Percentiles rank a stretch among this genome's conserved stretches.
Evolutionary conservation across 2,113 vertebrate species (phyloP).

Genomic region (Pseudopipra pipra): DNA sequence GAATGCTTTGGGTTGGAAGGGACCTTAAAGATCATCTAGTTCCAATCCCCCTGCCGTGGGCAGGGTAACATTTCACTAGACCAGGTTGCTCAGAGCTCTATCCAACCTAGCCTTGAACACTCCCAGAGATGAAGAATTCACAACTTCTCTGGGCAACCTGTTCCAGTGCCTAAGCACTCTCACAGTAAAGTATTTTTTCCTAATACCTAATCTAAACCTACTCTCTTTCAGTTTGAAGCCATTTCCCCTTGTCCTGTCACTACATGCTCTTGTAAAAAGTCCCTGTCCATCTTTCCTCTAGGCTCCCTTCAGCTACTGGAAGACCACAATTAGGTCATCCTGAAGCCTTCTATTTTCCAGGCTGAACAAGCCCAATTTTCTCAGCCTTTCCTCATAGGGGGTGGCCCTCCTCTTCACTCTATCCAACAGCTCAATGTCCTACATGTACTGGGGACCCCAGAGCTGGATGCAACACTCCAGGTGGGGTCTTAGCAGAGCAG

Average conservation of each 20-base stretch:
- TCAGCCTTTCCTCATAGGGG: background rate
- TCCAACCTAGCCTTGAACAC: background rate
- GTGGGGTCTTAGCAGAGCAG: background rate
- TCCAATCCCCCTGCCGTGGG: background rate
- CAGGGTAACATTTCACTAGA: background rate
- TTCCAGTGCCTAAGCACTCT: background rate
- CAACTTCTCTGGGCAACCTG: background rate
- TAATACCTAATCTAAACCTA: background rate
- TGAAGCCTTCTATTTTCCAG: background rate
- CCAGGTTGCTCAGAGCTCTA: background rate
- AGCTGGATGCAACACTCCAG: background rate
- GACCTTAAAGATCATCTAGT: background rate
- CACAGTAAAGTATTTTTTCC: background rate
- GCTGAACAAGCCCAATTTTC: background rate
- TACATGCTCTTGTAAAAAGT: background rate
- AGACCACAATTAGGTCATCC: background rate
- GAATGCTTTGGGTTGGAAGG: background rate
- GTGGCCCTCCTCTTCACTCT: rapidly evolving
- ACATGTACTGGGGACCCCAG: background rate
- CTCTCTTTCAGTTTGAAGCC: background rate
- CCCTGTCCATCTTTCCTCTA: background rate
- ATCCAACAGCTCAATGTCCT: background rate
- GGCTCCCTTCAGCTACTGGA: background rate
- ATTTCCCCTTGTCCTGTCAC: background rate
- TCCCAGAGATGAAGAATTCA: background rate